phyloP scores from a whole-genome alignment of 37 sponge, comb jelly and placozoan genomes.

The Geodia barretti region DNA sequence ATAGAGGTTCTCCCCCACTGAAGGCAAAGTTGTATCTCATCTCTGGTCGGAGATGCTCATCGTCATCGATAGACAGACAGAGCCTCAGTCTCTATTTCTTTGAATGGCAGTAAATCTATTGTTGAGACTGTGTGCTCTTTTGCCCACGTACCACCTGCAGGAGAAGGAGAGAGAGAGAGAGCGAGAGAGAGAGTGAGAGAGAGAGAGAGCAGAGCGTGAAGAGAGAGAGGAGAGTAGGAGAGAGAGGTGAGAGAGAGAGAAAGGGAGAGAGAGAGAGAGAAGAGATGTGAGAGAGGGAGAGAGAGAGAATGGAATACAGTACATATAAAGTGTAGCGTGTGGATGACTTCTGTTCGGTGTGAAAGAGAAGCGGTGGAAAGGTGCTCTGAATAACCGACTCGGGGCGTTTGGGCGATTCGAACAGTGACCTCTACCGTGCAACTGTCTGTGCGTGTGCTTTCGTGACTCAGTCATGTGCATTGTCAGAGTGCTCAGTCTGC shows the following conservation, averaged over 20 bases:
- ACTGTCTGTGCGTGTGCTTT: no score
- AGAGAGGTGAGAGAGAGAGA: neutral
- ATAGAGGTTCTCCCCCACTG: no score
- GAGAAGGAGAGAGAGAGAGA: neutral
- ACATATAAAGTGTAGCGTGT: no score
- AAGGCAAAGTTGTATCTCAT: slow-evolving; percentile 86
- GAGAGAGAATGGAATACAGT: no score
- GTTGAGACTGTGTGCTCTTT: slow-evolving; percentile 79
- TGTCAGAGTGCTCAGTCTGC: no score
- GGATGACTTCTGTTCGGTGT: no score
- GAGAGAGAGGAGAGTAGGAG: neutral
- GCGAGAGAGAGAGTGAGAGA: neutral
- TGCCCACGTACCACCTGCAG: slow-evolving; percentile 59
- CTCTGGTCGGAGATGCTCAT: slow-evolving; percentile 69
- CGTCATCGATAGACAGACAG: slow-evolving; percentile 91
- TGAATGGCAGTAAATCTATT: slow-evolving; percentile 89
- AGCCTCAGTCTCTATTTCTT: slow-evolving; percentile 82
- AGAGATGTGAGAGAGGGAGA: neutral
- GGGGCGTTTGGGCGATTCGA: no score
- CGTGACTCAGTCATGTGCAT: no score
- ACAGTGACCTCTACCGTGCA: no score
- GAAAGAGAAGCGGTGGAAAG: no score
- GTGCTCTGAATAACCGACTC: no score
- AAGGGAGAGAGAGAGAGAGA: neutral
- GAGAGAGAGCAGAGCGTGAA: neutral